These are phyloP conservation scores for Mesoclemmys tuberculata DNA, from an alignment of 2,113 vertebrate genomes.

Conservation along the genomic window DNA sequence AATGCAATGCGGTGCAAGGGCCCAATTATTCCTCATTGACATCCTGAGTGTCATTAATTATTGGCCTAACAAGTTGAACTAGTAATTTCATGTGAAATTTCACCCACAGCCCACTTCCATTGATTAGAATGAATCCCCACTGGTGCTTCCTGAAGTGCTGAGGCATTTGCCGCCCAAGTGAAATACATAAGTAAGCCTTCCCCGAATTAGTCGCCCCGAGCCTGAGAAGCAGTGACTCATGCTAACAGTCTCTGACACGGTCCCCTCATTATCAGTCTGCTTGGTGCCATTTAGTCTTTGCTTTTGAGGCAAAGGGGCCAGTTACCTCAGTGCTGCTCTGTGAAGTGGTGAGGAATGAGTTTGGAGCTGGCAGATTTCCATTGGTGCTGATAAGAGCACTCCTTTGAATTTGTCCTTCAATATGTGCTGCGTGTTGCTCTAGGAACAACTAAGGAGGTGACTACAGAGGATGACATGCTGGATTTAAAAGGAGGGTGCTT, in stretches of 20 bases:
- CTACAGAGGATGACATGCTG: not conserved
- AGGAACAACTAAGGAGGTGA: not conserved
- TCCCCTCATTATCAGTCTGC: not conserved
- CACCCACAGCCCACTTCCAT: not conserved
- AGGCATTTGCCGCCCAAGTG: not conserved
- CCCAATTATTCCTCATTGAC: not conserved
- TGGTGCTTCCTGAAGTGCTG: not conserved
- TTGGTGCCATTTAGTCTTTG: not conserved
- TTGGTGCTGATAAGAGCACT: not conserved
- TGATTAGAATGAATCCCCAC: not conserved
- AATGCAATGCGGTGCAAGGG: not conserved
- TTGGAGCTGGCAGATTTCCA: not conserved
- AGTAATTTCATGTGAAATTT: not conserved
- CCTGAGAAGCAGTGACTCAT: not conserved
- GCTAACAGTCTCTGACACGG: not conserved
- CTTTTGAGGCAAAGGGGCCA: not conserved
- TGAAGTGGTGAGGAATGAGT: not conserved
- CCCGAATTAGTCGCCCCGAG: not conserved
- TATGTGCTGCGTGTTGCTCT: not conserved
- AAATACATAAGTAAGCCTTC: not conserved
- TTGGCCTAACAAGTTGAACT: not conserved
- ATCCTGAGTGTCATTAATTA: not conserved
- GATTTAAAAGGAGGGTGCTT: not conserved
- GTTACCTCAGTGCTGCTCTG: not conserved
- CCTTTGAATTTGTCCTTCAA: not conserved